Evolutionary conservation across 2,888 invertebrate species (phyloP).

Genomic region (Podabrus alpinus): DNA sequence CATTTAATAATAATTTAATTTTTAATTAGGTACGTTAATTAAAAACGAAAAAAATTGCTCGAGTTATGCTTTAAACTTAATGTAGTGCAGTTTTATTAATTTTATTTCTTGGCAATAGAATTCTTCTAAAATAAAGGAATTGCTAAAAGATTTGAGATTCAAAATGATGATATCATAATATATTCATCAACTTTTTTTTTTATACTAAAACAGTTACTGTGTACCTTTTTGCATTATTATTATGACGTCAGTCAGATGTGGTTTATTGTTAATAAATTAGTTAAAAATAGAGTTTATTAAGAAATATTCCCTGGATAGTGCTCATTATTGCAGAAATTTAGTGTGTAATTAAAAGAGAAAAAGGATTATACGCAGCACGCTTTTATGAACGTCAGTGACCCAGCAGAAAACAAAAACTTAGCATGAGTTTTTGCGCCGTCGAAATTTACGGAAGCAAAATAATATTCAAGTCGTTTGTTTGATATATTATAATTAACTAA

Average conservation of each 20-base stretch:
- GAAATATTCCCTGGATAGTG: background rate
- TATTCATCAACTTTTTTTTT: too few species aligned
- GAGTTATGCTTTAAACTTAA: background rate
- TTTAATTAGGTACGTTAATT: background rate
- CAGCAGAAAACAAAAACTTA: background rate
- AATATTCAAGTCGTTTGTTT: background rate
- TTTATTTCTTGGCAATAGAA: background rate
- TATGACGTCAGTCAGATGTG: background rate
- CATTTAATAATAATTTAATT: background rate
- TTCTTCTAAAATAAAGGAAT: background rate
- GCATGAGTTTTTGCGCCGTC: background rate
- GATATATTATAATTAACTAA: background rate
- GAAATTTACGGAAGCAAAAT: background rate
- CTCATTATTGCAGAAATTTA: background rate
- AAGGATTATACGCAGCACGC: constrained; percentile 1
- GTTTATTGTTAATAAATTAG: background rate
- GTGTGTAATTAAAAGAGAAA: constrained; percentile 4
- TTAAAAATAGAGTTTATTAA: background rate
- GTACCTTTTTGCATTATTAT: background rate
- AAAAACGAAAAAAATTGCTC: background rate
- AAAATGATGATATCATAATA: background rate
- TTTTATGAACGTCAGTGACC: constrained; percentile 1
- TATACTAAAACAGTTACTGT: background rate
- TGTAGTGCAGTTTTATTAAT: background rate
- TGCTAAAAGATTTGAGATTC: background rate